Base-by-base conservation (phyloP, 2,113 vertebrate species). In the Podocnemis expansa region DNA sequence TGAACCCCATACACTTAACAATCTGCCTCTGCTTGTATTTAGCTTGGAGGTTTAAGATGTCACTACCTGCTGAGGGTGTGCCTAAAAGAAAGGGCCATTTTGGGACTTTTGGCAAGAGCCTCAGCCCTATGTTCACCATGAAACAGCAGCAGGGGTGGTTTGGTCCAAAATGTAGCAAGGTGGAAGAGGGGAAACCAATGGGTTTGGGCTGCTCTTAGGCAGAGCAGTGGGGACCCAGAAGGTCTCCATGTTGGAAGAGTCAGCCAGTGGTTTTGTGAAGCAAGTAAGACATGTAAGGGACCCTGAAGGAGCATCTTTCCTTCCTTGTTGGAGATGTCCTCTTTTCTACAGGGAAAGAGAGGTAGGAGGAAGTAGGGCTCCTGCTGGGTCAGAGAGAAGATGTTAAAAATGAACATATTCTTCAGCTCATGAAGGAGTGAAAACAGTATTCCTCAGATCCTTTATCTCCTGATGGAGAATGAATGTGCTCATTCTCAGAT, bases 351-450 rank as follows among this genome's bases (percentile, higher is more conserved):
- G 67, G 38, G 19, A 10, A 73, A 41, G 31, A 31, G 29, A 8
- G 1, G 2, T 4, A 78, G 29, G 29, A 63, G 10, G 67, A 89
- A 5, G 24, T 80, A 70, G 24, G 51, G 2, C 34, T 89, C 6
- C 67, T 78, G 54, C 29, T 55, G 51, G 54, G 12, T 55, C 3
- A 34, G 13, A 43, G 41, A 38, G 90, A 80, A 87, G 0, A 0
- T 81, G n/a, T 6, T 6, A 47, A 47, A 47, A 47, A 47, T 47
- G 47, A 47, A 47, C 47, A 47, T 47, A 47, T 47, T 47, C 47
- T 47, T 47, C 47, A 47, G 47, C 47, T 47, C 47, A 47, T 70
- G 34, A 5, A 47, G 5, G 31, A 63, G 16, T 89, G 51, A 82
- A 43, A n/a, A n/a, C n/a, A n/a, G n/a, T n/a, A n/a, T n/a, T n/a